Percentiles rank a stretch among this genome's conserved stretches.
Conservation (phyloP, 2,113 vertebrate species). For the Lota lota region DNA sequence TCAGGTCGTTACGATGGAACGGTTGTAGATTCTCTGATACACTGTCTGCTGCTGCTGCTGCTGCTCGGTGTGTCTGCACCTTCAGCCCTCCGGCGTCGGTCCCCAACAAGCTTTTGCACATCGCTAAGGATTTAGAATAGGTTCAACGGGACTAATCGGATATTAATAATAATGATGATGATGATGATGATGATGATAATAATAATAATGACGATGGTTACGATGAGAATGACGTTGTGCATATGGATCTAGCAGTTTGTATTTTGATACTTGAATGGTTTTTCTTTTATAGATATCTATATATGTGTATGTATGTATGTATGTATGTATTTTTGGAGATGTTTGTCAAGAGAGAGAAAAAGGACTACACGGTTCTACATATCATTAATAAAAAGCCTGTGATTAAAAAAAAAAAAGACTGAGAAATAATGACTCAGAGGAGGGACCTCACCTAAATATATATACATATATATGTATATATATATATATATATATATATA, state of each 20-base stretch:
- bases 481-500: no score
- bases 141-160: slow-evolving; percentile 77
- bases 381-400: slow-evolving; percentile 83
- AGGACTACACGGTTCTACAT: slow-evolving; percentile 76
- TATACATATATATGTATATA: no score
- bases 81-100: slow-evolving; percentile 46
- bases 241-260: slow-evolving; percentile 90
- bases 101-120: slow-evolving; percentile 75
- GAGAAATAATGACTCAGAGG: slow-evolving; percentile 61
- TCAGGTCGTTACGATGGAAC: slow-evolving; percentile 14
- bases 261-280: slow-evolving; percentile 99
- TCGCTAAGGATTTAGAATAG: slow-evolving; percentile 75
- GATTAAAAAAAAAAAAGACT: slow-evolving; percentile 55
- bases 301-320: slow-evolving; percentile 72
- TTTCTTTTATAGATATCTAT: slow-evolving; percentile 88
- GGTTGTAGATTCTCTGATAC: slow-evolving; percentile 45
- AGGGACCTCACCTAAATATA: slow-evolving; percentile 79
- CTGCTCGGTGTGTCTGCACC: slow-evolving; percentile 36
- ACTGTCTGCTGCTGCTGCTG: slow-evolving; percentile 43
- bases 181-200: slow-evolving; percentile 30
- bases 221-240: slow-evolving; percentile 70
- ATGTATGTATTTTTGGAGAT: slow-evolving; percentile 68
- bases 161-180: slow-evolving; percentile 68
- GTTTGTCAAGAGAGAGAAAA: slow-evolving; percentile 66
- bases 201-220: slow-evolving; percentile 30